Evolutionary conservation across 2,113 vertebrate genomes (phyloP).

Genomic region (Pogonocichla stellata): DNA sequence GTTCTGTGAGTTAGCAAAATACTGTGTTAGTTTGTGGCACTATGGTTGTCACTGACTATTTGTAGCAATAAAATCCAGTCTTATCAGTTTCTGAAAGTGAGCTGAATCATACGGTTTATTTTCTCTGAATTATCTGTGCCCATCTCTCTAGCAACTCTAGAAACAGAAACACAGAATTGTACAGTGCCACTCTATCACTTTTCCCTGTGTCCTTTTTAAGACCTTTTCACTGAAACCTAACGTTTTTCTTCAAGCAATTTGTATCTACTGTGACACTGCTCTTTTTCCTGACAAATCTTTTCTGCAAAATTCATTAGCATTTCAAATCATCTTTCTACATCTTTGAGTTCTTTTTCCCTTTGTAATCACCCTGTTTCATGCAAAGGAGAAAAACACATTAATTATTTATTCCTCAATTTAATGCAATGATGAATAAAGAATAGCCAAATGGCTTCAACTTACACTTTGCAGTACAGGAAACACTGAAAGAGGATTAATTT

Average conservation of each 20-base stretch:
- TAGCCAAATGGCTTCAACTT: neutral
- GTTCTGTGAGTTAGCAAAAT: neutral
- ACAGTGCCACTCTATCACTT: neutral
- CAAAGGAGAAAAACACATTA: slow-evolving; percentile 19
- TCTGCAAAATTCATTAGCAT: neutral
- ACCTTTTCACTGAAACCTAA: neutral
- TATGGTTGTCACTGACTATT: neutral
- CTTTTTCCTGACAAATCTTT: neutral
- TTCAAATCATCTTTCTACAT: neutral
- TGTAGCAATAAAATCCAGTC: neutral
- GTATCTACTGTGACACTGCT: neutral
- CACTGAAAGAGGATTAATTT: neutral
- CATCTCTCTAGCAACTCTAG: neutral
- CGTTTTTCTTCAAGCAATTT: neutral
- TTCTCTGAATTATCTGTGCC: neutral
- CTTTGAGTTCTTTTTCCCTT: neutral
- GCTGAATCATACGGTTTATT: neutral
- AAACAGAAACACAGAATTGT: neutral
- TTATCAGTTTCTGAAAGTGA: neutral
- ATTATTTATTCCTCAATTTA: slow-evolving; percentile 37
- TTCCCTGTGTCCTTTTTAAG: neutral
- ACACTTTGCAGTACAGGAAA: neutral
- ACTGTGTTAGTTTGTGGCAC: neutral
- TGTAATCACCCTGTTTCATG: slow-evolving; percentile 6
- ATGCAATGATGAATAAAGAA: neutral